A percentile compares a stretch with the other conserved stretches of the same genome.
These are phyloP conservation scores for Oxyruncus cristatus DNA, from an alignment of 2,113 vertebrate species.

Conservation along the genomic window DNA sequence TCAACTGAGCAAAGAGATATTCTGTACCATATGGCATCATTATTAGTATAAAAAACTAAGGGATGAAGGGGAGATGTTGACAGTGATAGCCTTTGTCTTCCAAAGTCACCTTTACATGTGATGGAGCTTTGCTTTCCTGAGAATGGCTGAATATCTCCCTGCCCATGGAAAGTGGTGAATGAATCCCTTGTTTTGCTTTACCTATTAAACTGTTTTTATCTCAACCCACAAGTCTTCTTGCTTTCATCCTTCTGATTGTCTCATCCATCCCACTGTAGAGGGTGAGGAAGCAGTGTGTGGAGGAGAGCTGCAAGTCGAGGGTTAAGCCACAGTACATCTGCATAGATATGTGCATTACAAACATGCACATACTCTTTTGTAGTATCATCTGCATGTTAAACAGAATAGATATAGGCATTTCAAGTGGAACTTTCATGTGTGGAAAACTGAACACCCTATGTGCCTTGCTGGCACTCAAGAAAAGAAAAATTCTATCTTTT, in stretches of 20 bases:
- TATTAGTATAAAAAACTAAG: neutral
- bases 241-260: neutral
- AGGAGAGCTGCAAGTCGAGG: neutral
- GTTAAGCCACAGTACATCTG: neutral
- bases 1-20: neutral
- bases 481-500: neutral
- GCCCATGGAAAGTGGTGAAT: neutral
- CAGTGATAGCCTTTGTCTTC: neutral
- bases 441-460: neutral
- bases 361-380: neutral
- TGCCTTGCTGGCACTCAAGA: neutral
- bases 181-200: neutral
- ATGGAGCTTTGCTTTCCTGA: neutral
- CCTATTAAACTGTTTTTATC: neutral
- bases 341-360: neutral
- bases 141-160: neutral
- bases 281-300: rapidly evolving
- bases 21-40: neutral
- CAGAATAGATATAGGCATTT: neutral
- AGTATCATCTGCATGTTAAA: neutral
- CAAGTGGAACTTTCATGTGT: neutral
- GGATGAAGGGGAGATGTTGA: too few relatives aligned
- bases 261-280: neutral
- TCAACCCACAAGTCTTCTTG: neutral
- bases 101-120: rapidly evolving